Evolutionary conservation across 2,888 invertebrate genomes (phyloP), one percentile per base, ranked within the genome.

Genomic region (Cryptosula pallasiana): DNA sequence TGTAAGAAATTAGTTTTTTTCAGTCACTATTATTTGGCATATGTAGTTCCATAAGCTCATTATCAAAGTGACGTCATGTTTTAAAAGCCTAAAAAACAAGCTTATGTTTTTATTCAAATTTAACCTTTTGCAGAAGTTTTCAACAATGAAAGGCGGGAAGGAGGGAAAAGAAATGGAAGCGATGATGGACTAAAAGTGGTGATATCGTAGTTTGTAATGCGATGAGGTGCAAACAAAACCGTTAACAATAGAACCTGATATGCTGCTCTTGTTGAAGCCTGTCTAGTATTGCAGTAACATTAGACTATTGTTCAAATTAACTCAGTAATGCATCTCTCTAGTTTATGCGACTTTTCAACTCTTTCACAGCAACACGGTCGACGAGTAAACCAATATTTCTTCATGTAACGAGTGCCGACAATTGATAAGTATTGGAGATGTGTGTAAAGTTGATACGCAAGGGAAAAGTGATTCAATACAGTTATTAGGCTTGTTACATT

Each of bases 261-360:
- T 27, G 20, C 32, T 2, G 27, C 63, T 63, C 32, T 55, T 5
- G 55, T 25, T 55, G n/a, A 55, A n/a, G 55, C 25, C 5, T 5
- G 32, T 63, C 2, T 63, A 20, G 27, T 32, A 63, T 63, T 13
- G 20, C 63, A 32, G 63, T 63, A 63, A 63, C n/a, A 63, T 2
- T 32, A 63, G 34, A 63, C 13, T n/a, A 63, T 63, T 63, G 63
- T 63, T 63, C 63, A 63, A 63, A 63, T 63, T 20, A 5, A 63
- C 3, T 2, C 63, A 63, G 20, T 63, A 32, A 45, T 45, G 45
- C 45, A 45, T 45, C 45, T 5, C 45, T 45, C 45, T 45, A 5
- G 20, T 45, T 45, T 45, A 45, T 45, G 9, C 45, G 20, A 45
- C 9, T 45, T 45, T 5, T 45, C 9, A 5, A 45, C 45, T 5